phyloP scores from a whole-genome alignment of 2,797 vertebrate species.

The Acomys russatus region DNA sequence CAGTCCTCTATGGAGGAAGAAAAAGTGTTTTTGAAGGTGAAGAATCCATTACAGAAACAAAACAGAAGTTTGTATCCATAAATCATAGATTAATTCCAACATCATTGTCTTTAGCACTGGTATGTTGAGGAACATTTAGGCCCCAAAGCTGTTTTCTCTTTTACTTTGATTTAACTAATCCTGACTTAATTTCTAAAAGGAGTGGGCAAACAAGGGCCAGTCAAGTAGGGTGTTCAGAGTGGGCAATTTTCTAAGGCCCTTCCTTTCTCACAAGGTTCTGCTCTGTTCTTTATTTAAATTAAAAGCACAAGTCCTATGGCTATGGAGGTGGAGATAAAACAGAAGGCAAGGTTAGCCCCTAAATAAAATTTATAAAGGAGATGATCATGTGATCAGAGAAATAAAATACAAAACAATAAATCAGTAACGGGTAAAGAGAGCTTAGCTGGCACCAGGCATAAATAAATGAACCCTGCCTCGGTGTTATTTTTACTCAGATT shows the following conservation, averaged over 20 bases:
- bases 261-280: background rate
- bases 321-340: background rate
- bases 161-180: constrained; percentile 52
- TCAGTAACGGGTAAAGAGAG: constrained; percentile 39
- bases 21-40: constrained; percentile 47
- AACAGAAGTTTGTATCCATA: constrained; percentile 63
- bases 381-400: constrained; percentile 11
- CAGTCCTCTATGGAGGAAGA: constrained; percentile 70
- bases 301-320: constrained; percentile 59
- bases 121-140: constrained; percentile 44
- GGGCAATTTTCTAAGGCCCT: constrained; percentile 32
- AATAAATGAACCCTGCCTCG: constrained; percentile 43
- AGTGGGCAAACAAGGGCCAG: constrained; percentile 32
- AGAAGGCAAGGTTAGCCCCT: background rate
- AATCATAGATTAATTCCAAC: constrained; percentile 46
- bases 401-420: constrained; percentile 65
- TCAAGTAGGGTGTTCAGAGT: constrained; percentile 36
- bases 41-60: constrained; percentile 67
- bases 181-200: constrained; percentile 63
- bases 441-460: constrained; percentile 32
- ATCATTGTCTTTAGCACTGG: constrained; percentile 62
- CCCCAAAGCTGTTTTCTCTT: constrained; percentile 41
- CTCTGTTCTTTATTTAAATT: constrained; percentile 56
- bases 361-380: constrained; percentile 52
- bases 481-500: constrained; percentile 42